phyloP scores from a whole-genome alignment of 2,113 vertebrate species.

The Myrmecophaga tridactyla region DNA sequence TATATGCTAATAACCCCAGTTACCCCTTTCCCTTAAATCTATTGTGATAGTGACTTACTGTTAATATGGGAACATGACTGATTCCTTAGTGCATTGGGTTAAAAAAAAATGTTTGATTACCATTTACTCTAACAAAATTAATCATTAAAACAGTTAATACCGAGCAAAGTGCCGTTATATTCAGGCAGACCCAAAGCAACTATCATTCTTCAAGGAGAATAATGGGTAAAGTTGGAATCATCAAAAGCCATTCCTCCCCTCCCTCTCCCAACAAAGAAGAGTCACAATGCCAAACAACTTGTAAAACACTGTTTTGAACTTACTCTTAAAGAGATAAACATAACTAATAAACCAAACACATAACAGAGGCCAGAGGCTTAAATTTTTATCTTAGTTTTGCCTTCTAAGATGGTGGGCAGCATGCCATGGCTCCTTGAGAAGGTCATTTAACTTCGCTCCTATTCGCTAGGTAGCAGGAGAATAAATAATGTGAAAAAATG shows the following conservation, averaged over 20 bases:
- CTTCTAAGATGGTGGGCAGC: too few species aligned
- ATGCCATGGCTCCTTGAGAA: not conserved
- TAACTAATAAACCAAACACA: not conserved
- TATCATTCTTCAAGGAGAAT: not conserved
- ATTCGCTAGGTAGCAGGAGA: not conserved
- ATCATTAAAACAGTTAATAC: not conserved
- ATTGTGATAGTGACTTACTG: not conserved
- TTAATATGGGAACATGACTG: not conserved
- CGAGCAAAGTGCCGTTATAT: not conserved
- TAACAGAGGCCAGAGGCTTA: not conserved
- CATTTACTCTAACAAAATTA: not conserved
- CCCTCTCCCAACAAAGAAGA: not conserved
- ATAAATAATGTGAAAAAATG: not conserved
- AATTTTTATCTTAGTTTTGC: conserved; percentile 2
- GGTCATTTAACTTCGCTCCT: not conserved
- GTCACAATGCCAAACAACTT: not conserved
- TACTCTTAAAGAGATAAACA: not conserved
- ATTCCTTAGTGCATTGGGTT: not conserved
- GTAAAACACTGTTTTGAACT: not conserved
- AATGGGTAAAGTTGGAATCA: not conserved
- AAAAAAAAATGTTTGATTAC: not conserved
- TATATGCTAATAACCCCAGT: not conserved
- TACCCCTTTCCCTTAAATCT: not conserved
- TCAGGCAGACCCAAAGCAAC: not conserved
- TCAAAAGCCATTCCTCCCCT: not conserved